Percentiles rank a stretch among this genome's conserved stretches.
Conservation (phyloP, 2,888 invertebrate genomes). For the Rapana venosa region DNA sequence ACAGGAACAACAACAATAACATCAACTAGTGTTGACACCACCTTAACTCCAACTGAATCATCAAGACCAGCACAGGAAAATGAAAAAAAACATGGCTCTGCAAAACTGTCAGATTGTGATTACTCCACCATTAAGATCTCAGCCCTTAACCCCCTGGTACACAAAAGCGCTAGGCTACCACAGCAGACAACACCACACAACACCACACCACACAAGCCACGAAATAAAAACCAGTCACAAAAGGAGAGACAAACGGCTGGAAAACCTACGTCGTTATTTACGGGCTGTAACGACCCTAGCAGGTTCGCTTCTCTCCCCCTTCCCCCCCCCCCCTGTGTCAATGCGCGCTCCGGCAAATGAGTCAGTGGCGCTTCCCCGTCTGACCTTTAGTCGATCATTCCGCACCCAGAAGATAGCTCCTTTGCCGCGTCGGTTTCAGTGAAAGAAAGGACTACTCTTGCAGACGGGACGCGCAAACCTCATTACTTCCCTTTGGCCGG, state of each 20-base stretch:
- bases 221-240: background rate
- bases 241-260: background rate
- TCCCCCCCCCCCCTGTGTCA: constrained; percentile 6
- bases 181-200: too few relatives aligned
- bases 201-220: background rate
- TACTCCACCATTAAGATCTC: too few relatives aligned
- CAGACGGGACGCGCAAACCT: constrained; percentile 14
- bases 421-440: constrained; percentile 18
- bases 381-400: constrained; percentile 14
- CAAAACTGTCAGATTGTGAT: too few relatives aligned
- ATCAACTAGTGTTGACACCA: too few relatives aligned
- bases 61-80: too few relatives aligned
- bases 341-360: constrained; percentile 15
- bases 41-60: too few relatives aligned
- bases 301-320: background rate
- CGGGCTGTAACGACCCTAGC: background rate
- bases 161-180: too few relatives aligned
- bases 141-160: too few relatives aligned
- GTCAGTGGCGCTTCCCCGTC: constrained; percentile 13
- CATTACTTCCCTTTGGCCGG: constrained; percentile 7
- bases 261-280: background rate
- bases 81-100: too few relatives aligned
- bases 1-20: too few relatives aligned
- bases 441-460: constrained; percentile 18
- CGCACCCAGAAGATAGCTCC: constrained; percentile 6